phyloP scores from a whole-genome alignment of 2,888 invertebrate genomes.

The Coecobrya sp. region DNA sequence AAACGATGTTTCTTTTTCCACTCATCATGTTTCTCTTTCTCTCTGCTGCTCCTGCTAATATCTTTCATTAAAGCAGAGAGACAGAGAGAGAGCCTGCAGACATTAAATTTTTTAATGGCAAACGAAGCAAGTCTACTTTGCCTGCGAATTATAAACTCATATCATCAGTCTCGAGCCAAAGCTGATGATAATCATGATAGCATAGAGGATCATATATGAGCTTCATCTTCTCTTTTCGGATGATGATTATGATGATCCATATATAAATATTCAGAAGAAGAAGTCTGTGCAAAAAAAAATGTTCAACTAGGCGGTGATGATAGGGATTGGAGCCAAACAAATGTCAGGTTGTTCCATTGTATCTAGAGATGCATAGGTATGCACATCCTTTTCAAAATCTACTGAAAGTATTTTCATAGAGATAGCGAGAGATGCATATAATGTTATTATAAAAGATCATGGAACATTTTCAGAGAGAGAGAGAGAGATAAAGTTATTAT shows the following conservation, averaged over 20 bases:
- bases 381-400: too few species aligned
- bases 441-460: neutral
- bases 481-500: neutral
- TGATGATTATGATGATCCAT: neutral
- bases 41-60: neutral
- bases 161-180: neutral
- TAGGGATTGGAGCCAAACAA: neutral
- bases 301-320: neutral
- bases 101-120: neutral
- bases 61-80: conserved; percentile 10
- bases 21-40: neutral
- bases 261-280: neutral
- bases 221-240: neutral
- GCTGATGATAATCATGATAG: neutral
- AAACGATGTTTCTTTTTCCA: neutral
- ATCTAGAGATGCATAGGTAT: neutral
- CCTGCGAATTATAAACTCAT: neutral
- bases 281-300: too few species aligned
- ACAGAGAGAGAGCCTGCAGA: neutral
- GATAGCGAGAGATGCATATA: too few species aligned
- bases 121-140: neutral
- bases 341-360: conserved; percentile 12
- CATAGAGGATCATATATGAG: too few species aligned
- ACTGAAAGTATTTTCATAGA: too few species aligned
- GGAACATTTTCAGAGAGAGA: neutral